Base-by-base conservation (phyloP, 1,140 invertebrate genomes). In the Procambarus virginalis region DNA sequence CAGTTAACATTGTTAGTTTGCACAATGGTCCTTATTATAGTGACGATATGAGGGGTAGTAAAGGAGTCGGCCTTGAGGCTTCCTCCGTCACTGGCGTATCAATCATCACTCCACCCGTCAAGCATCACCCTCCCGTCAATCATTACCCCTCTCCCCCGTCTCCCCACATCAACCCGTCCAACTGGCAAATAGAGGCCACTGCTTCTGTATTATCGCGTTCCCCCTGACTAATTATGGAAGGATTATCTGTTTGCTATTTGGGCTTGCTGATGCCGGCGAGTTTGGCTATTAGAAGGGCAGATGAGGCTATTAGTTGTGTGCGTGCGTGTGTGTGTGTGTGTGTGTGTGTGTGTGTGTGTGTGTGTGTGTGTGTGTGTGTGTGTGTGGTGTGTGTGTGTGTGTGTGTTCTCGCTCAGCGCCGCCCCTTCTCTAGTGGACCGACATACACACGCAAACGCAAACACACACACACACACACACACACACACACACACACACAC, bases 211-310 rank as follows among this genome's bases (percentile, higher is more conserved):
- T 20, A 68, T 68, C 64, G 17, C 64, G 64, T 68, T 10, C 68
- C n/a, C 3, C n/a, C 14, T 8, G 68, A 34, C 68, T 73, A 73
- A 73, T 34, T 73, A 73, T 34, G n/a, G 68, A 73, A 34, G 68
- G 68, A 8, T 73, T 73, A 73, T 73, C 68, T 73, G 22, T 73
- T 20, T 73, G 68, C 22, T 73, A 73, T 73, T 73, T 73, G 6
- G 34, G 22, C n/a, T 64, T 64, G 60, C 4, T 64, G 20, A 5
- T 10, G 12, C 60, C 4, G 20, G n/a, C 68, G 34, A 5, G 68
- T 73, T 10, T 20, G 5, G n/a, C n/a, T 22, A 73, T 73, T 58
- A 22, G n/a, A 6, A 9, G 68, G 22, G n/a, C 1, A 17, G 60
- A 64, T 64, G 12, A 64, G 17, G 17, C 14, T 64, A 4, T 64